phyloP scores from a whole-genome alignment of 2,113 vertebrate genomes.

The Microcebus griseorufus region DNA sequence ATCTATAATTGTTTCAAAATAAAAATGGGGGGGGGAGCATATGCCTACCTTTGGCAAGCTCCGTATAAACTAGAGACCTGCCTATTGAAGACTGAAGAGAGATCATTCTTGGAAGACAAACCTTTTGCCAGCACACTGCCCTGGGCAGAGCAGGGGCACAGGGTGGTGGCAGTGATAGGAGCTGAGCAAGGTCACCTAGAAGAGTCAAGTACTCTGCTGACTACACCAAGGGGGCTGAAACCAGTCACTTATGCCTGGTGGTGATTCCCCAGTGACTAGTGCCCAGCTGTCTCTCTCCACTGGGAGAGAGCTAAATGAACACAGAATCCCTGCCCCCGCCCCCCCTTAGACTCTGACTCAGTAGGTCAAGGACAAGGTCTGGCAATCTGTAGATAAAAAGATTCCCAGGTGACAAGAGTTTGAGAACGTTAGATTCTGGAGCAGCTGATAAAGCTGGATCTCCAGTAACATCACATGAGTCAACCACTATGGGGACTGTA shows the following conservation, averaged over 20 bases:
- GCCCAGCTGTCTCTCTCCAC: not conserved
- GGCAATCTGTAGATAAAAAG: not conserved
- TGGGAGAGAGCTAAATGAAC: not conserved
- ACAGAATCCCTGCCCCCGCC: not conserved
- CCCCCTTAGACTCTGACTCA: not conserved
- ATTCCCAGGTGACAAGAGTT: not conserved
- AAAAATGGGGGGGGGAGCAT: not conserved
- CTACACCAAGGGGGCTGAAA: not conserved
- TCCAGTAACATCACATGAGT: not conserved
- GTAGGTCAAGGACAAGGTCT: not conserved
- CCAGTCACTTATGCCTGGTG: not conserved
- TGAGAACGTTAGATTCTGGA: slow-evolving; percentile 8
- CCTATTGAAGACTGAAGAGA: not conserved
- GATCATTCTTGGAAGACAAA: not conserved
- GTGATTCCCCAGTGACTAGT: not conserved
- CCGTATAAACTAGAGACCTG: not conserved
- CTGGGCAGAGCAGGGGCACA: not conserved
- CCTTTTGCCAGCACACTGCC: not conserved
- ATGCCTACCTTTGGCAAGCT: not conserved
- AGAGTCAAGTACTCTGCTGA: not conserved
- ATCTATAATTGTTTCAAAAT: not conserved
- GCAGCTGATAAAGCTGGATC: not conserved
- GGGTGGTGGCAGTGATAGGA: too few relatives aligned
- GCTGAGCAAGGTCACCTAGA: not conserved
- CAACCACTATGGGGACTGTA: not conserved